phyloP scores from a whole-genome alignment of 2,888 invertebrate genomes.

The Pterostichus niger region DNA sequence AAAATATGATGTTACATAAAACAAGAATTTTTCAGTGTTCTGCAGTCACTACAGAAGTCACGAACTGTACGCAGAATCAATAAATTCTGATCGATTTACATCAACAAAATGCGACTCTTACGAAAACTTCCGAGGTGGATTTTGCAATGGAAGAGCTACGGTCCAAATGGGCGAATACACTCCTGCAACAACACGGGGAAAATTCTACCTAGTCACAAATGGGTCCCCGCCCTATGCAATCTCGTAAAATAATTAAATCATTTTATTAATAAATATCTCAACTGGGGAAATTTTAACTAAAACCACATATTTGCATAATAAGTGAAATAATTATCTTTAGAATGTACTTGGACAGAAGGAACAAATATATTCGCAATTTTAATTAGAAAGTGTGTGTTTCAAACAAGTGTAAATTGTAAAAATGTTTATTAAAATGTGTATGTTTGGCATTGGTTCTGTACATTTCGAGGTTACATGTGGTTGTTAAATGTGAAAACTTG shows the following conservation, averaged over 20 bases:
- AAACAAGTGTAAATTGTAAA: constrained; percentile 20
- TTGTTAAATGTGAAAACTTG: constrained; percentile 6
- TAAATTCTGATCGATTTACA: constrained; percentile 47
- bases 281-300: constrained; percentile 16
- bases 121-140: constrained; percentile 36
- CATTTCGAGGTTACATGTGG: constrained; percentile 57
- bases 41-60: constrained; percentile 62
- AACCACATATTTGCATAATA: constrained; percentile 36
- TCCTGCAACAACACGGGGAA: constrained; percentile 41
- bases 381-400: constrained; percentile 53
- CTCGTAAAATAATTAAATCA: constrained; percentile 20
- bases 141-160: constrained; percentile 24
- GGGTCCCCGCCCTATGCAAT: constrained; percentile 25
- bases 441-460: constrained; percentile 59
- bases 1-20: constrained; percentile 22
- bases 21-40: constrained; percentile 57
- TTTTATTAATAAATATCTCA: background rate
- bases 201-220: constrained; percentile 61
- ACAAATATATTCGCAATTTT: constrained; percentile 47
- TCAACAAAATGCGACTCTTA: constrained; percentile 49
- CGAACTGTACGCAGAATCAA: constrained; percentile 60
- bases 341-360: constrained; percentile 38
- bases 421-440: constrained; percentile 3
- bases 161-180: constrained; percentile 57
- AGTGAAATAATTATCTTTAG: constrained; percentile 18